Conservation (phyloP, 2,797 vertebrate genomes). For the Naso thynnoides region DNA sequence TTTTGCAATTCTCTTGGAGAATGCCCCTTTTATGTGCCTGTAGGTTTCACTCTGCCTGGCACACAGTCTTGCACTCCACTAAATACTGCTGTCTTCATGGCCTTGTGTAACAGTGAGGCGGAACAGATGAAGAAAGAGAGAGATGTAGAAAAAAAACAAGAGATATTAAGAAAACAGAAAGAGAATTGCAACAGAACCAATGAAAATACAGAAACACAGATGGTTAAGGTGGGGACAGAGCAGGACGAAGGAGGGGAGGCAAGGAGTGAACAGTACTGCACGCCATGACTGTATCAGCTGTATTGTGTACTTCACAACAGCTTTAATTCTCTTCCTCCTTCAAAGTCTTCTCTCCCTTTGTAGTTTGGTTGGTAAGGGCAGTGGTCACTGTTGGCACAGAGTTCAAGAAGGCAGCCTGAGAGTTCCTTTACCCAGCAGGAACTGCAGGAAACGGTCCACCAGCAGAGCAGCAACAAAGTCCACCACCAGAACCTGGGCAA, state of each 20-base stretch:
- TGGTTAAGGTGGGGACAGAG: constrained; percentile 40
- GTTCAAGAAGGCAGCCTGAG: constrained; percentile 96
- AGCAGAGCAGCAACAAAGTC: constrained; percentile 92
- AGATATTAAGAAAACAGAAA: constrained; percentile 53
- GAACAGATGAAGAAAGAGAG: constrained; percentile 57
- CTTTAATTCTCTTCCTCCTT: constrained; percentile 56
- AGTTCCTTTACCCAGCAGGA: constrained; percentile 92
- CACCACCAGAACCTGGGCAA: constrained; percentile 91
- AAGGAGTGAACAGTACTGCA: constrained; percentile 77
- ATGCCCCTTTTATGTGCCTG: constrained; percentile 77
- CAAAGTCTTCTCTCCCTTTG: constrained; percentile 75
- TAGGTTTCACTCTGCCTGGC: constrained; percentile 70
- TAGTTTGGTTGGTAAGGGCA: constrained; percentile 81
- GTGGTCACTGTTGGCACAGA: constrained; percentile 77
- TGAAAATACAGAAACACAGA: constrained; percentile 55
- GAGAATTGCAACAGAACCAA: constrained; percentile 37
- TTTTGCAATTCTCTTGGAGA: constrained; percentile 85
- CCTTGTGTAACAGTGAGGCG: constrained; percentile 73
- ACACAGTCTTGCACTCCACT: constrained; percentile 78
- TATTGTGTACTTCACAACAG: constrained; percentile 62
- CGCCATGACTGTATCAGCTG: constrained; percentile 73
- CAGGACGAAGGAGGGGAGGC: constrained; percentile 60
- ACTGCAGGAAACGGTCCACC: constrained; percentile 92
- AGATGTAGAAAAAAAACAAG: constrained; percentile 39
- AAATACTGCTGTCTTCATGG: constrained; percentile 89